Conservation (phyloP, 2,113 vertebrate genomes). For the Syrrhaptes paradoxus region DNA sequence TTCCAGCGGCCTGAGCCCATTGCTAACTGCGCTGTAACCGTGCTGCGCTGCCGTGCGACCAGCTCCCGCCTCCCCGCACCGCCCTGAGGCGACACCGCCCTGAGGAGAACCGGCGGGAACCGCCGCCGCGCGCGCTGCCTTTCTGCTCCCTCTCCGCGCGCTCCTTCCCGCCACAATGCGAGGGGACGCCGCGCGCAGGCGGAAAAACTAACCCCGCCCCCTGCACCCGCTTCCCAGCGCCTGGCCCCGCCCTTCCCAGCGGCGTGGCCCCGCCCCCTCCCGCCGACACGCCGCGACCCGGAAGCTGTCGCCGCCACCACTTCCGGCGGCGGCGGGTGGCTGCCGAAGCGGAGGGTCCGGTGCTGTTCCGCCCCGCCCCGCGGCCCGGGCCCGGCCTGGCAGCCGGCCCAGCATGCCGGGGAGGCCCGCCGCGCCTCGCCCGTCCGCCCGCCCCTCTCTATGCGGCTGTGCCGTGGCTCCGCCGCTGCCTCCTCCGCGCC, state of each 20-base stretch:
- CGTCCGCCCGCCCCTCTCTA: neutral
- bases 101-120: neutral
- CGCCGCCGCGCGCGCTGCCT: neutral
- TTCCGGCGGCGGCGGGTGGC: neutral
- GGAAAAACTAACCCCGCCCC: rapidly evolving
- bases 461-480: neutral
- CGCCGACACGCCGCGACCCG: neutral
- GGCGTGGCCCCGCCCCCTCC: neutral
- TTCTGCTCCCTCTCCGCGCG: neutral
- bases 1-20: neutral
- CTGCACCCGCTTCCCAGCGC: neutral
- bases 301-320: neutral
- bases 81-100: too few species aligned
- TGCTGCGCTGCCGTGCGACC: rapidly evolving
- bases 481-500: neutral
- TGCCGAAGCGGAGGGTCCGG: neutral
- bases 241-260: too few species aligned
- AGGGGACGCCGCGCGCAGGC: neutral
- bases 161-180: neutral
- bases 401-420: constrained; percentile 17
- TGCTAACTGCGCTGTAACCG: rapidly evolving
- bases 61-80: neutral
- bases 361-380: neutral
- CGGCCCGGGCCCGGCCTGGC: neutral
- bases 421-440: neutral